phyloP scores from a whole-genome alignment of 2,797 vertebrate species.

The Kryptolebias ocellatus region DNA sequence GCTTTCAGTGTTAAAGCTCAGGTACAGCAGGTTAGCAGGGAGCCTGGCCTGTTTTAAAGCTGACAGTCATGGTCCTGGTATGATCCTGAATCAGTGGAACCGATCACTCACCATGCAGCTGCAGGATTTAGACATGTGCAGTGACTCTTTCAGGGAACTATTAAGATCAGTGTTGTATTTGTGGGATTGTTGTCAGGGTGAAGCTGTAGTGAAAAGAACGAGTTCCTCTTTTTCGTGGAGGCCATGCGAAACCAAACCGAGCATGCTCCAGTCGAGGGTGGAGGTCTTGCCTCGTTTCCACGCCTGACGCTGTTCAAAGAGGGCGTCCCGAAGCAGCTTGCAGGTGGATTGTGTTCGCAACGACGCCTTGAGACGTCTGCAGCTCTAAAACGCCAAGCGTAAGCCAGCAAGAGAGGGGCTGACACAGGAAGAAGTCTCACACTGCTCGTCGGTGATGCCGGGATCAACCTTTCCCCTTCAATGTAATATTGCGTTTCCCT shows the following conservation, averaged over 20 bases:
- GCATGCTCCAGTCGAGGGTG: constrained; percentile 33
- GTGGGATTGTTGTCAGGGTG: constrained; percentile 17
- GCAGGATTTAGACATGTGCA: background rate
- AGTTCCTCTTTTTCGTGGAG: constrained; percentile 47
- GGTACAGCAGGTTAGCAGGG: background rate
- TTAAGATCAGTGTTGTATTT: constrained; percentile 14
- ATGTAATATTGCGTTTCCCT: constrained; percentile 73
- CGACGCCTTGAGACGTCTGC: constrained; percentile 46
- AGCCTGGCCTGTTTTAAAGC: background rate
- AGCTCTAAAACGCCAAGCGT: constrained; percentile 37
- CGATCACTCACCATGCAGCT: constrained; percentile 36
- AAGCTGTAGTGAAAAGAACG: constrained; percentile 46
- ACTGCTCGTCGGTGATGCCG: constrained; percentile 43
- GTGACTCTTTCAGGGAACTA: background rate
- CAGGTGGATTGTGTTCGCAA: background rate
- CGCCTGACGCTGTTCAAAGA: too few species aligned
- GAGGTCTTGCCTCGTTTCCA: too few species aligned
- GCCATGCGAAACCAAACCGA: constrained; percentile 58
- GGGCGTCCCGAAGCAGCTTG: background rate
- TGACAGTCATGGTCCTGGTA: constrained; percentile 8
- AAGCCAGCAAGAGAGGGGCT: constrained; percentile 30
- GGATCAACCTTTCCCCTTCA: constrained; percentile 66
- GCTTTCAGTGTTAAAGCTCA: background rate
- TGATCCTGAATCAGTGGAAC: constrained; percentile 54
- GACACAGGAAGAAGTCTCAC: constrained; percentile 64